Percentiles rank a stretch among this genome's conserved stretches.
Conservation (phyloP, 2,113 vertebrate genomes). For the Struthidea cinerea region DNA sequence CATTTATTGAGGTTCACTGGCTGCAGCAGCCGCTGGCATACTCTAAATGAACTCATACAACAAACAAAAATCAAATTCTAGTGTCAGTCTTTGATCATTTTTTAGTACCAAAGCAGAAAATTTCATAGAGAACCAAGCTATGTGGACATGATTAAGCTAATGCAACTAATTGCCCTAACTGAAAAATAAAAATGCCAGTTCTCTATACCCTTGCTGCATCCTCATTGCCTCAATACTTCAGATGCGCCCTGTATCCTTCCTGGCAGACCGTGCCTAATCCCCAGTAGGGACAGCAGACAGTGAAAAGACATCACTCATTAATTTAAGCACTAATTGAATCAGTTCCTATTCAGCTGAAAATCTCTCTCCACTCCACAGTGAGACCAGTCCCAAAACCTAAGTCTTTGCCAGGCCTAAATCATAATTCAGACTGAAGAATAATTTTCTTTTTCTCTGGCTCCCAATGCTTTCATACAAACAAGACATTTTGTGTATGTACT, state of each 20-base stretch:
- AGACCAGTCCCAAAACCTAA: neutral
- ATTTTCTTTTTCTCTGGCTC: neutral
- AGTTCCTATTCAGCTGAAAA: neutral
- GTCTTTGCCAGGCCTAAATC: neutral
- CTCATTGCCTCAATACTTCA: neutral
- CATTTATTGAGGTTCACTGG: conserved; percentile 24
- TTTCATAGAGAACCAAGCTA: neutral
- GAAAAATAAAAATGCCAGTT: neutral
- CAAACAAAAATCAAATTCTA: neutral
- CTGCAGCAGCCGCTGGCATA: neutral
- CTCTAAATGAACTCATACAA: conserved; percentile 22
- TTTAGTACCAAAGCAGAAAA: conserved; percentile 12
- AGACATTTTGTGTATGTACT: neutral
- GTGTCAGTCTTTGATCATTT: conserved; percentile 2
- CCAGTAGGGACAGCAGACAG: neutral
- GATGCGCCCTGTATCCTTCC: neutral
- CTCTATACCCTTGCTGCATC: neutral
- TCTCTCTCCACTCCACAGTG: neutral
- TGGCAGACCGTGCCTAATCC: neutral
- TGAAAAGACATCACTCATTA: neutral
- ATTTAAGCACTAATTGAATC: conserved; percentile 1
- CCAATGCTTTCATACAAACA: neutral
- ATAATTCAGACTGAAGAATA: neutral
- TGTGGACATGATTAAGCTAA: neutral
- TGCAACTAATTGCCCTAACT: neutral